Evolutionary conservation across 2,888 invertebrate genomes (phyloP).

Genomic region (Tachina lurida): DNA sequence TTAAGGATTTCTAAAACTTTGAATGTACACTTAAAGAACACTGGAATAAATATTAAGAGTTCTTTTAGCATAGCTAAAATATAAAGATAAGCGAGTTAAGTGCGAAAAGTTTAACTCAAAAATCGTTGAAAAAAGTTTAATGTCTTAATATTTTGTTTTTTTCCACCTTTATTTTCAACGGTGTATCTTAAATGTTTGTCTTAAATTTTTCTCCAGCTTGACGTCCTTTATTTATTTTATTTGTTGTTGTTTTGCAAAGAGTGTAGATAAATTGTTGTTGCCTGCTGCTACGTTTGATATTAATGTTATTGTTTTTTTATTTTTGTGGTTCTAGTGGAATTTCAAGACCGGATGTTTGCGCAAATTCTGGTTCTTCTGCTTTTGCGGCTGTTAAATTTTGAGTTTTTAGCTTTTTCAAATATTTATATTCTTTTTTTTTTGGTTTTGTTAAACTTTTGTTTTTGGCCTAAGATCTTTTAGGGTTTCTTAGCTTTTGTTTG

Average conservation of each 20-base stretch:
- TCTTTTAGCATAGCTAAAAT: not conserved
- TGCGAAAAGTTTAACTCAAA: too few species aligned
- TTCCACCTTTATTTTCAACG: not conserved
- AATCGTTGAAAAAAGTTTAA: not conserved
- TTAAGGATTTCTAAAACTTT: too few species aligned
- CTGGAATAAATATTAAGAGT: not conserved
- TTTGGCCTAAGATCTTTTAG: constrained; percentile 55
- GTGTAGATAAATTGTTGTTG: constrained; percentile 63
- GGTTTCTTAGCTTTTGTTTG: constrained; percentile 50
- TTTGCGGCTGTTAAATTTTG: constrained; percentile 40
- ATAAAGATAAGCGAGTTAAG: not conserved
- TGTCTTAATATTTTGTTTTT: not conserved
- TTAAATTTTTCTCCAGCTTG: constrained; percentile 34
- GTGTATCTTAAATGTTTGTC: constrained; percentile 44
- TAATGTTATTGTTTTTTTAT: constrained; percentile 57
- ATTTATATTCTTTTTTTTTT: constrained; percentile 32
- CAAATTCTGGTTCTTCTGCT: constrained; percentile 71
- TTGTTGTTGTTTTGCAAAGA: constrained; percentile 44
- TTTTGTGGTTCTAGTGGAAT: constrained; percentile 74
- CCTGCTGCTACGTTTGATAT: constrained; percentile 46
- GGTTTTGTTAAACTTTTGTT: not conserved
- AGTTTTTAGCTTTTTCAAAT: constrained; percentile 10
- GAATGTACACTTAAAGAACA: not conserved
- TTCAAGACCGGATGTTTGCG: constrained; percentile 78
- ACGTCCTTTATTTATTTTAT: constrained; percentile 52